Conservation (phyloP, 2,113 vertebrate species). For the Crocuta crocuta region DNA sequence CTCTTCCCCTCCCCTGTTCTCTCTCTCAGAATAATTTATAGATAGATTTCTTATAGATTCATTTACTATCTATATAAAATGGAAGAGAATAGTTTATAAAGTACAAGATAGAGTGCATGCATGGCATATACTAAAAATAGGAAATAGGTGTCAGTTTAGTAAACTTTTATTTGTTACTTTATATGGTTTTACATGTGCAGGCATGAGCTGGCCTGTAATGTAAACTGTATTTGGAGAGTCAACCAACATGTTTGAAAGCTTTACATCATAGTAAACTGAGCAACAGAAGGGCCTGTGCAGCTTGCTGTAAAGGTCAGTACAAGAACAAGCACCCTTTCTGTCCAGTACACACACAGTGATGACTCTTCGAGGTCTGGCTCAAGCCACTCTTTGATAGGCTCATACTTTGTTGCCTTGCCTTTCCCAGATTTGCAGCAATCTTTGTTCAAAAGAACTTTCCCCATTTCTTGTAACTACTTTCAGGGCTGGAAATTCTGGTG, state of each 20-base stretch:
- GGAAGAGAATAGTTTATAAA: not conserved
- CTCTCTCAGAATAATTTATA: not conserved
- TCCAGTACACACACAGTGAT: not conserved
- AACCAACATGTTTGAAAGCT: not conserved
- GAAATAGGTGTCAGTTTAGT: not conserved
- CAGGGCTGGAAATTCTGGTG: constrained; percentile 14
- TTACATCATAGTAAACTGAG: not conserved
- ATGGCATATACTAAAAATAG: not conserved
- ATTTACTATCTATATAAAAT: not conserved
- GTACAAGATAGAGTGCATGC: not conserved
- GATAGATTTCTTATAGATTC: not conserved
- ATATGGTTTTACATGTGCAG: not conserved
- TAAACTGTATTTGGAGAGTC: not conserved
- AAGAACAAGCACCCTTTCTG: not conserved
- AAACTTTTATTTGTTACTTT: constrained; percentile 4
- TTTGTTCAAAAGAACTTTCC: constrained; percentile 9
- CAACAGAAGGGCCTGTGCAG: not conserved
- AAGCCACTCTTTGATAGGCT: not conserved
- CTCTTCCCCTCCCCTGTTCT: too few species aligned
- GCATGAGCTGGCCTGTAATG: not conserved
- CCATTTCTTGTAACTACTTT: not conserved
- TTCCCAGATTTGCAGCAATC: not conserved
- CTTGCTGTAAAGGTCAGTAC: not conserved
- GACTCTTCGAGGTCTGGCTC: not conserved
- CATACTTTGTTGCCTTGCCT: not conserved